Base-by-base conservation (phyloP, 2,797 vertebrate species). In the Holocentrus rufus region DNA sequence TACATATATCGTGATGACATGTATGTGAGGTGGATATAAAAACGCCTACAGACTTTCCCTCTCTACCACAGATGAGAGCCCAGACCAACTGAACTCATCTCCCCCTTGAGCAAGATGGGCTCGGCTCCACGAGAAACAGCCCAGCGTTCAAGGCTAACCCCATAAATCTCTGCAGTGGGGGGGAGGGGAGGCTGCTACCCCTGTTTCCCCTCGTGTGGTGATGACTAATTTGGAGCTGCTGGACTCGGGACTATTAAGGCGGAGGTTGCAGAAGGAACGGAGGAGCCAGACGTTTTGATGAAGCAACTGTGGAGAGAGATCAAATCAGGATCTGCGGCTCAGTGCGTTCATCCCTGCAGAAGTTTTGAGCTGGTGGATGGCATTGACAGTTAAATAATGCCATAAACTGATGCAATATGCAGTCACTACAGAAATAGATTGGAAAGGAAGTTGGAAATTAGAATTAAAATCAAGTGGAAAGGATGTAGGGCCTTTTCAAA, bases 91-190 rank as follows among this genome's bases (percentile, higher is more conserved):
- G 5, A 72, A 74, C 49, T 61, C 44, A 22, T 80, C 74, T 67
- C 62, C 72, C 53, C 77, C 65, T 83, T 71, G 65, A 84, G 81
- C 65, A 84, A 84, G 85, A 84, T 89, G 89, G 89, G 88, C 88
- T 90, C 69, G 2, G 58, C 76, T 93, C 92, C 92, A 91, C 42
- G 34, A 85, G 86, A 83, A 91, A 88, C 80, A 76, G 82, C 62
- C 72, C 89, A 72, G 76, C 11, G 74, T 91, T 94, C 95, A 96
- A 96, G 95, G 95, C 91, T 82, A 85, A 50, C 23, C 65, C 91
- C 76, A 75, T 95, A 95, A 96, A 96, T 95, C 94, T 92, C 82
- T 84, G 74, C 1, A 0, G 61, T 61, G 9, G 68, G 20, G 36
- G 52, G 15, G n/a, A 30, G 47, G 54, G 9, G 27, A 20, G 27